Evolutionary conservation across 1,140 invertebrate genomes (phyloP), one percentile per base, ranked within the genome.

Genomic region (Bombyx mandarina): DNA sequence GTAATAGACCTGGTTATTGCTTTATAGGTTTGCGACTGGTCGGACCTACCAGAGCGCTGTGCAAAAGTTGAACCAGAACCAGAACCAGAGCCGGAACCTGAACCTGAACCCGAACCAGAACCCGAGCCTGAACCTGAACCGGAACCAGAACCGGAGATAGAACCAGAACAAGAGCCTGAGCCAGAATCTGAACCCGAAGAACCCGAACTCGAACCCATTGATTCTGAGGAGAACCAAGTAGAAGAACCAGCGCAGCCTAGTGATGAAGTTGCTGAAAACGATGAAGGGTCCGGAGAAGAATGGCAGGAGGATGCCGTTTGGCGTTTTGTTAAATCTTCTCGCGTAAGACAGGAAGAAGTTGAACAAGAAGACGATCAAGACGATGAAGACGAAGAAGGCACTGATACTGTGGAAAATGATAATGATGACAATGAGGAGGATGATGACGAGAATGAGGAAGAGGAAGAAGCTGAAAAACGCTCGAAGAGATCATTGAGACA

Each of bases 1-100:
- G 22, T 50, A 50, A 50, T 50, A 50, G 8, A 35, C 26, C 4
- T 5, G 26, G 26, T 35, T 35, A 5, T 35, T 35, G 0, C 26
- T 35, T 35, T 35, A 35, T 62, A 87, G 84, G 67, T 85, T 43
- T 87, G 84, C 54, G 84, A 83, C 65, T 72, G 67, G 62, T 74
- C 79, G 22, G 44, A 50, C 7, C 55, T 70, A 46, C 82, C 82
- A 52, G 67, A 62, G 58, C 67, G 62, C 6, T 82, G 79, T 50
- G 51, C 46, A 43, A 54, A 12, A 46, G 71, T 65, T 3, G 70
- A 75, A 54, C 61, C 68, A 2, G 71, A 77, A 55, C 61, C 57
- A 5, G 70, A 77, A 58, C 60, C 63, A 1, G 67, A 72, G 58
- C 57, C 62, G 7, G 69, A 77, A 57, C 57, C 66, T 0, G 71